These are phyloP conservation scores for Laticauda laticaudata DNA, from an alignment of 2,113 vertebrate genomes.

Conservation along the genomic window DNA sequence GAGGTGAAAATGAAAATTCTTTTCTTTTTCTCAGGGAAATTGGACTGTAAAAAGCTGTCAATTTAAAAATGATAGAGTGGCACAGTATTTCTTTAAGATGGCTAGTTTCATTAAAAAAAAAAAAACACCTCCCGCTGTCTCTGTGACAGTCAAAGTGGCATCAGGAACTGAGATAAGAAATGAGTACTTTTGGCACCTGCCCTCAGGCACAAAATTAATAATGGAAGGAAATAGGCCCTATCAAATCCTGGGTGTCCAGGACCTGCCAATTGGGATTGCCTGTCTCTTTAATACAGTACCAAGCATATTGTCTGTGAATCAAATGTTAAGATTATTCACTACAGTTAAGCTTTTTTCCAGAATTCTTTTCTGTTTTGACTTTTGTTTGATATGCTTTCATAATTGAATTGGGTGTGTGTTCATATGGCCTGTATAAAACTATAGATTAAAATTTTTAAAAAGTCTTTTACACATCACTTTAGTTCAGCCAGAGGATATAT, in stretches of 20 bases:
- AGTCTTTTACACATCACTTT: slow-evolving; percentile 14
- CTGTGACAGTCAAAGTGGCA: slow-evolving; percentile 78
- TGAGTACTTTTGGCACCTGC: slow-evolving; percentile 73
- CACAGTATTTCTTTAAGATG: slow-evolving; percentile 73
- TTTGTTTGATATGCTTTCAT: slow-evolving; percentile 20
- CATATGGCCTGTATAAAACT: not conserved
- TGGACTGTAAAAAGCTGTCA: slow-evolving; percentile 76
- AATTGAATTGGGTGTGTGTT: not conserved
- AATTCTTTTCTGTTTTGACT: slow-evolving; percentile 55
- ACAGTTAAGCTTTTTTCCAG: slow-evolving; percentile 36
- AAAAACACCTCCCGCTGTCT: slow-evolving; percentile 65
- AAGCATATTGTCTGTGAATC: slow-evolving; percentile 62
- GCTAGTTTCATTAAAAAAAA: slow-evolving; percentile 66
- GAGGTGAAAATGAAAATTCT: slow-evolving; percentile 72
- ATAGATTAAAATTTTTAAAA: slow-evolving; percentile 33
- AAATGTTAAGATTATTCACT: slow-evolving; percentile 58
- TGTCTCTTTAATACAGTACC: slow-evolving; percentile 62
- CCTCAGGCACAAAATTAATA: slow-evolving; percentile 77
- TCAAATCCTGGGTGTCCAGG: slow-evolving; percentile 61
- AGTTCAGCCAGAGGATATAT: slow-evolving; percentile 7
- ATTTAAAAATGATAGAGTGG: slow-evolving; percentile 75
- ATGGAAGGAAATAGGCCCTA: slow-evolving; percentile 71
- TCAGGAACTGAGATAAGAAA: slow-evolving; percentile 73
- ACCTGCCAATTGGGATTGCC: slow-evolving; percentile 63
- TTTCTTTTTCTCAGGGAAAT: slow-evolving; percentile 70